Evolutionary conservation across 1,140 invertebrate genomes (phyloP).

Genomic region (Listronotus oregonensis): DNA sequence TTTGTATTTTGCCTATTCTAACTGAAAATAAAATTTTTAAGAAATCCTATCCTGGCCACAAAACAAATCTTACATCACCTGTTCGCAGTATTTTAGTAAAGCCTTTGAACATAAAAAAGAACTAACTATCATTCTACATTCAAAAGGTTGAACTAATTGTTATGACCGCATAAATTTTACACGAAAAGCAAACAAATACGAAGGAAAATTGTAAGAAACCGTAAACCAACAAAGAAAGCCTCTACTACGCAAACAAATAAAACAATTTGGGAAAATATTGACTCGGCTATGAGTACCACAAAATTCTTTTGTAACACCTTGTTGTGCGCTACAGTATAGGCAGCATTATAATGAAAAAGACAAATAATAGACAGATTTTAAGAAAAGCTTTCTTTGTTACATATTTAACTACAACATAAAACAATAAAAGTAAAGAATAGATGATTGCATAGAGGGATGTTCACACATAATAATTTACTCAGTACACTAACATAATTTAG

Average conservation of each 20-base stretch:
- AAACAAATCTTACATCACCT: constrained; percentile 8
- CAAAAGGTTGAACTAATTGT: constrained; percentile 31
- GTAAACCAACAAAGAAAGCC: constrained; percentile 28
- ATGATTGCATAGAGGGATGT: constrained; percentile 28
- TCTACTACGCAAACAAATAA: constrained; percentile 26
- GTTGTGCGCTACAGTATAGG: constrained; percentile 17
- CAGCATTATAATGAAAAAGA: constrained; percentile 10
- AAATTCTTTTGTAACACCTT: constrained; percentile 34
- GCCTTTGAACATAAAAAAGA: constrained; percentile 11
- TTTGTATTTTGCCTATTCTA: no score
- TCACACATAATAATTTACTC: constrained; percentile 13
- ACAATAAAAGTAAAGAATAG: constrained; percentile 27
- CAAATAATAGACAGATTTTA: constrained; percentile 27
- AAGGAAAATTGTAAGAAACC: constrained; percentile 24
- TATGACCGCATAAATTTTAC: constrained; percentile 32
- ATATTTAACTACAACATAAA: constrained; percentile 37
- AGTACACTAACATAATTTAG: constrained; percentile 16
- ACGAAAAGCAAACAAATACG: constrained; percentile 23
- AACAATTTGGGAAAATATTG: constrained; percentile 32
- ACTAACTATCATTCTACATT: constrained; percentile 25
- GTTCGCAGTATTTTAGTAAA: constrained; percentile 16
- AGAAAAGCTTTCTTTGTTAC: constrained; percentile 40
- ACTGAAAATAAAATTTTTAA: no score
- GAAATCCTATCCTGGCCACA: background rate
- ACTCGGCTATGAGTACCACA: constrained; percentile 14